Evolutionary conservation across 2,797 vertebrate genomes (phyloP), one percentile per base, ranked within the genome.

Genomic region (Gymnopithys bicolor): DNA sequence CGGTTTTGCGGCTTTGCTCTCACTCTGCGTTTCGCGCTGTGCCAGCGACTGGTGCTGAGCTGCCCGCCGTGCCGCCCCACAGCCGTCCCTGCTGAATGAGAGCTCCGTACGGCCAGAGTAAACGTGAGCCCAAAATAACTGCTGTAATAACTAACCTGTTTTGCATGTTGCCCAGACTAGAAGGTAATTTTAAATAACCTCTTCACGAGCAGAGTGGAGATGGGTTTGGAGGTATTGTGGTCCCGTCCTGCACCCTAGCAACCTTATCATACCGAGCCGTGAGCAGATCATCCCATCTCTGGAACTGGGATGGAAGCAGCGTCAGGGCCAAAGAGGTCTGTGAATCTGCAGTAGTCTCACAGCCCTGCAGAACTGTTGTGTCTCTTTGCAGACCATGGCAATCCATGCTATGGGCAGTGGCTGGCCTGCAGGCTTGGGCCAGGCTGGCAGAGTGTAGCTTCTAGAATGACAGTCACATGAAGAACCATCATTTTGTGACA

Each of bases 51-150:
- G 91, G 90, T 59, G 90, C 91, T 74, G 86, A 80, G 81, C 87
- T 62, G 87, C 86, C 83, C 45, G 81, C 78, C n/a, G 30, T 51
- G 87, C 9, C 45, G 53, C 27, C 45, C 58, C 82, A 46, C 73
- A 6, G 55, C 41, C 24, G 82, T 73, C 84, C 79, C 76, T 78
- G 70, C 87, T 32, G 59, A 93, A 82, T 19, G 80, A 78, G 56
- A 88, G 52, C 80, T 78, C 94, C 66, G 49, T 84, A 88, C 27
- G 92, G 83, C 87, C 91, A 18, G 78, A 62, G 81, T 48, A 80
- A 96, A 62, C 78, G 79, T 85, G 70, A 59, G 63, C 93, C 78
- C 70, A 69, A 45, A 81, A 70, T 62, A 85, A 71, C 39, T 24
- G 89, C 78, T 70, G 81, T 74, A 64, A 80, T 58, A 78, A 82